A percentile compares a stretch with the other conserved stretches of the same genome.
Evolutionary conservation across 2,888 invertebrate species (phyloP).

Genomic region (Serripes groenlandicus): DNA sequence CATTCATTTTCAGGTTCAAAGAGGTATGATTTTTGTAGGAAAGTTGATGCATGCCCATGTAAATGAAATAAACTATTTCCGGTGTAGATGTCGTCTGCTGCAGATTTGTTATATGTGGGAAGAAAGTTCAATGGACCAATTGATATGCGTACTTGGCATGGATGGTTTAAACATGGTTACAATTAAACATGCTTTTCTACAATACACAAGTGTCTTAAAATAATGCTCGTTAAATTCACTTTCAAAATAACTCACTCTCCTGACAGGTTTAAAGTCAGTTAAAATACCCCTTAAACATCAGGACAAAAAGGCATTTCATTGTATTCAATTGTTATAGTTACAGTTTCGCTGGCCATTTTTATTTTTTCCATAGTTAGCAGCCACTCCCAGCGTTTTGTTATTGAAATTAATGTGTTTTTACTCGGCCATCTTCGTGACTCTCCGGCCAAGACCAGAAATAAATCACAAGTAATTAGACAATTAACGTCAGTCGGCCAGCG

Average conservation of each 20-base stretch:
- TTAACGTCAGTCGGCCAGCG: conserved; percentile 51
- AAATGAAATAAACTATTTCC: too few species aligned
- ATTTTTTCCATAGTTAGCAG: background rate
- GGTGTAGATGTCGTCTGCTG: too few species aligned
- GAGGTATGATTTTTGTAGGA: too few species aligned
- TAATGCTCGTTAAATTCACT: background rate
- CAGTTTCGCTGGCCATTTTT: background rate
- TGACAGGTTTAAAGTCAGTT: conserved; percentile 1
- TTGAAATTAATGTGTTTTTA: conserved; percentile 52
- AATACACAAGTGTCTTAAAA: background rate
- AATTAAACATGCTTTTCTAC: background rate
- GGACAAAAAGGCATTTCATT: conserved; percentile 1
- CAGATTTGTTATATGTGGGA: too few species aligned
- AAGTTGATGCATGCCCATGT: too few species aligned
- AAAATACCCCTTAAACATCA: background rate
- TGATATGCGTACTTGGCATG: too few species aligned
- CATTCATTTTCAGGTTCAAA: too few species aligned
- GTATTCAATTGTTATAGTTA: conserved; percentile 2
- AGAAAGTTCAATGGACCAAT: too few species aligned
- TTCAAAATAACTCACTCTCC: background rate
- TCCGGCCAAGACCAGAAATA: conserved; percentile 37
- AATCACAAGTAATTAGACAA: conserved; percentile 62
- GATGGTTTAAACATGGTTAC: too few species aligned
- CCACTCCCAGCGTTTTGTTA: conserved; percentile 26
- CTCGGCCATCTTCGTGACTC: conserved; percentile 26